Evolutionary conservation across 2,797 vertebrate genomes (phyloP).

Genomic region (Octomys mimax): DNA sequence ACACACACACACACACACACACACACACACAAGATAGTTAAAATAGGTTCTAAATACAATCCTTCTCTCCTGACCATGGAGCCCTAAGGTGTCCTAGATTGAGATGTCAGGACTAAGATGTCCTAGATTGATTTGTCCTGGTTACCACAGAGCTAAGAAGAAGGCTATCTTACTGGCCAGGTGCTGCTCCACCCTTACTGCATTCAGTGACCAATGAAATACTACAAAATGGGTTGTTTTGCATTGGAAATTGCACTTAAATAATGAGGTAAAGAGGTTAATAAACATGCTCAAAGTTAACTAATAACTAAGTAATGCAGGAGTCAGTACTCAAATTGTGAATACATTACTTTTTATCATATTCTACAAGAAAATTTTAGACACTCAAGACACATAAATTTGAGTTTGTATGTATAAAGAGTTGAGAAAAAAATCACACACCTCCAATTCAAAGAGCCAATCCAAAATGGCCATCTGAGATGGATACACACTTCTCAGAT

Average conservation of each 20-base stretch:
- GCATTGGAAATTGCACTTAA: neutral
- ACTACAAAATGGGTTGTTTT: neutral
- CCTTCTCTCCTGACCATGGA: neutral
- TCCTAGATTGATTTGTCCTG: no score
- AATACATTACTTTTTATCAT: fast-evolving
- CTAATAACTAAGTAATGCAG: neutral
- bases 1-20: no score
- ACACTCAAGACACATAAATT: neutral
- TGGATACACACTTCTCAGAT: no score
- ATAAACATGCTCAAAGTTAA: neutral
- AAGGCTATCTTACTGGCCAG: neutral
- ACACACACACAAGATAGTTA: no score
- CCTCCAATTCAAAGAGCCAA: no score
- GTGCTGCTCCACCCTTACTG: neutral
- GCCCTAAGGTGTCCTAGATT: neutral
- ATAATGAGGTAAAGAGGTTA: neutral
- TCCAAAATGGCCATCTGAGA: no score
- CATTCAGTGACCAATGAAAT: neutral
- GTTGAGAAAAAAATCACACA: no score
- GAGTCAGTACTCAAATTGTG: neutral
- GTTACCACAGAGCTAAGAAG: neutral
- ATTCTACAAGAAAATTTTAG: neutral
- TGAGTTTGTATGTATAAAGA: neutral
- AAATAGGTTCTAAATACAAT: neutral
- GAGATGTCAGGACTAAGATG: neutral